Evolutionary conservation across 2,888 invertebrate species (phyloP).

Genomic region (Sturmia bella): DNA sequence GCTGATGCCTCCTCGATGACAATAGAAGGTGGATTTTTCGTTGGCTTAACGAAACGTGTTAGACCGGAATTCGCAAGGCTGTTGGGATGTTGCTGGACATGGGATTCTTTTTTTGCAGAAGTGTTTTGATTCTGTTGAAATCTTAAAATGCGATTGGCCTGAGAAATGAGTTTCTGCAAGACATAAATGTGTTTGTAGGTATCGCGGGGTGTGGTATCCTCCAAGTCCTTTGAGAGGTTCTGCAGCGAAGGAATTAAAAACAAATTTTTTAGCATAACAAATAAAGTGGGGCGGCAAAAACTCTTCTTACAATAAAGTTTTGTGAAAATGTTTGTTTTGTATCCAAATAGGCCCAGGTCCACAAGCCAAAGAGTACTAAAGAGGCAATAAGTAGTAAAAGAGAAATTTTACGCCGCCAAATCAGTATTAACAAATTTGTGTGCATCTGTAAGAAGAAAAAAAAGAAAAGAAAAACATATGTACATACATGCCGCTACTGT

Average conservation of each 20-base stretch:
- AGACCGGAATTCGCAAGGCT: constrained; percentile 71
- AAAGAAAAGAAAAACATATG: not conserved
- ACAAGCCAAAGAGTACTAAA: constrained; percentile 78
- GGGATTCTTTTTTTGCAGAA: constrained; percentile 37
- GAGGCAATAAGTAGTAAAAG: constrained; percentile 78
- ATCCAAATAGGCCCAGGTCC: constrained; percentile 81
- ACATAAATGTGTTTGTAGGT: constrained; percentile 79
- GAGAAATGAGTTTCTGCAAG: constrained; percentile 80
- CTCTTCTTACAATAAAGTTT: constrained; percentile 66
- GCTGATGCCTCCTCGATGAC: constrained; percentile 65
- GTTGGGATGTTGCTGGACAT: constrained; percentile 49
- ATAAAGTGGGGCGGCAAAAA: not conserved
- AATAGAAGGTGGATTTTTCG: constrained; percentile 71
- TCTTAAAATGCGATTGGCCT: constrained; percentile 80
- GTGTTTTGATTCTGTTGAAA: constrained; percentile 73
- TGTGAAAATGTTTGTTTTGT: constrained; percentile 71
- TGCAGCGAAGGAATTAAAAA: not conserved
- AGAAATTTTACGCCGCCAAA: constrained; percentile 81
- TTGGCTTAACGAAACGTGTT: constrained; percentile 77
- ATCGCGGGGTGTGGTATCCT: constrained; percentile 56
- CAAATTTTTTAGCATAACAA: not conserved
- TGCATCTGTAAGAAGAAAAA: constrained; percentile 78
- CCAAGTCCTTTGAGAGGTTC: constrained; percentile 49
- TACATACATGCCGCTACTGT: not conserved
- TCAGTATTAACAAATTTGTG: constrained; percentile 79